These are phyloP conservation scores for Anoplopoma fimbria DNA, from an alignment of 2,113 vertebrate genomes.

Conservation along the genomic window DNA sequence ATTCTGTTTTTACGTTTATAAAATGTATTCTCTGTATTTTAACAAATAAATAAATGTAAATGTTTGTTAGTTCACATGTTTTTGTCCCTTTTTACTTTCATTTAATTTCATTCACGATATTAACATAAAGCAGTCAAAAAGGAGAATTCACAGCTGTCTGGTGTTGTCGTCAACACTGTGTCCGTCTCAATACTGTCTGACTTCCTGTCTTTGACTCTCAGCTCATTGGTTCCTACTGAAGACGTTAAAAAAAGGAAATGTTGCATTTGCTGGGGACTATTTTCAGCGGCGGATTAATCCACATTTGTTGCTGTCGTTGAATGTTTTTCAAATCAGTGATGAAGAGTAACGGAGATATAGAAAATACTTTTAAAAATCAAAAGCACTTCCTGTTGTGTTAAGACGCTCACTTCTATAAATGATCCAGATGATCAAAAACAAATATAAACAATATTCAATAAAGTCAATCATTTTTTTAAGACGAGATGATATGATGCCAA, in stretches of 20 bases:
- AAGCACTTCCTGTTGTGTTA: too few species aligned
- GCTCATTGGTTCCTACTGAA: neutral
- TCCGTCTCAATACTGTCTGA: too few species aligned
- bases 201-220: neutral
- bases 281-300: neutral
- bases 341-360: too few species aligned
- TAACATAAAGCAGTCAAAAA: neutral
- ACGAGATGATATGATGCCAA: too few species aligned
- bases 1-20: neutral
- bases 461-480: too few species aligned
- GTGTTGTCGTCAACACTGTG: neutral
- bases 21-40: slow-evolving; percentile 42
- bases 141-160: neutral
- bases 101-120: neutral
- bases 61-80: neutral
- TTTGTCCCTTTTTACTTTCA: neutral
- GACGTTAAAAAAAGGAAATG: neutral
- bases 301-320: neutral
- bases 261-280: neutral
- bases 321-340: too few species aligned
- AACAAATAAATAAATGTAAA: slow-evolving; percentile 63
- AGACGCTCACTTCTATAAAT: too few species aligned
- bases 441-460: too few species aligned
- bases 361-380: too few species aligned
- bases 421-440: too few species aligned